Evolutionary conservation across 2,888 invertebrate species (phyloP), one percentile per base, ranked within the genome.

Genomic region (Dynastes grantii): DNA sequence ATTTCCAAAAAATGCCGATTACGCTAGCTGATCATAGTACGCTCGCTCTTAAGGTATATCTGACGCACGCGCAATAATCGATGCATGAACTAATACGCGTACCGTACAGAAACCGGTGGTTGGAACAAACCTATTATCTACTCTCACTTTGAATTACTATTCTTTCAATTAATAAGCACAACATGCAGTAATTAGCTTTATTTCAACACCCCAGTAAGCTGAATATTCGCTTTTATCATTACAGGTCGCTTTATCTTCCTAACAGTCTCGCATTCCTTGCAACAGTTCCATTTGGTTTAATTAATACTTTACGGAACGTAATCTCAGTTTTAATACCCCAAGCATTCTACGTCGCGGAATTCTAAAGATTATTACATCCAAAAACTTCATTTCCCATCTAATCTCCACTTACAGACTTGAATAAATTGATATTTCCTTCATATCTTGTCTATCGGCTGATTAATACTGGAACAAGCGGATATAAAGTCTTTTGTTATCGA

Each of bases 331-430:
- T 71, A 55, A 58, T 58, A 58, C 37, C 22, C 37, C 2, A 2
- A 40, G 58, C 4, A 55, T 71, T 58, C 9, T 6, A n/a, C 37
- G 58, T 16, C 16, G 37, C n/a, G 9, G 22, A 16, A 40, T 58
- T 55, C 55, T 32, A n/a, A 37, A 71, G 32, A 71, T 45, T 71
- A 55, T 71, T 71, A 37, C 11, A 40, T 32, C 16, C 58, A 16
- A 58, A 71, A 55, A 71, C 16, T 40, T 58, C 71, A 58, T 71
- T 71, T 71, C 58, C 53, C 71, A 40, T 58, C 40, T 55, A 71
- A 55, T n/a, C 70, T 70, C 70, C n/a, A 53, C 58, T 55, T 71
- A 2, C 16, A 71, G 40, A 71, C 53, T 55, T 29, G 55, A 58
- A 40, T 53, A 71, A 16, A 37, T 32, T 71, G 55, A 71, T 58